Evolutionary conservation across 2,888 invertebrate genomes (phyloP).

Genomic region (Timema cristinae): DNA sequence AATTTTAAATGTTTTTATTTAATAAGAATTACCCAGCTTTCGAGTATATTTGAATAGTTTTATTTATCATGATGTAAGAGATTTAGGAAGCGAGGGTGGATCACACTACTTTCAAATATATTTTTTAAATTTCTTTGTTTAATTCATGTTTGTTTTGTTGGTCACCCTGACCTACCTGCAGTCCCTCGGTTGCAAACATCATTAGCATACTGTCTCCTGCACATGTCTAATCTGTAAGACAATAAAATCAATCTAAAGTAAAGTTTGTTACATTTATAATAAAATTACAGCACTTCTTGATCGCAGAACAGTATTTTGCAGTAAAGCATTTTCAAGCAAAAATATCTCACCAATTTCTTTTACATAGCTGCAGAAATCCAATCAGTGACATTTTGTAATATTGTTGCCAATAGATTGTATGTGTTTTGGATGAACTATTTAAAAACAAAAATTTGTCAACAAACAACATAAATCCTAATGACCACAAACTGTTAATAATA

Average conservation of each 20-base stretch:
- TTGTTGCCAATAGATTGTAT: too few relatives aligned
- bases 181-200: constrained; percentile 97
- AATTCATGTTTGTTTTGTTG: background rate
- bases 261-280: background rate
- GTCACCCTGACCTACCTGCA: constrained; percentile 72
- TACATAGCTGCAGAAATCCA: background rate
- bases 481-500: too few relatives aligned
- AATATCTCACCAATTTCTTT: constrained; percentile 9
- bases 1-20: too few relatives aligned
- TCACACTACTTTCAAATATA: background rate
- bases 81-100: background rate
- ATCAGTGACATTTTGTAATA: background rate
- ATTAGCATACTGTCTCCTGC: constrained; percentile 91
- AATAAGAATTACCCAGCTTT: too few relatives aligned
- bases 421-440: too few relatives aligned
- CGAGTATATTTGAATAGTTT: too few relatives aligned
- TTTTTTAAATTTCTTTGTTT: background rate
- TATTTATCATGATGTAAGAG: too few relatives aligned
- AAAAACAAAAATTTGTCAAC: too few relatives aligned
- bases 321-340: too few relatives aligned
- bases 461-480: too few relatives aligned
- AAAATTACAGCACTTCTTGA: background rate
- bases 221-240: constrained; percentile 95
- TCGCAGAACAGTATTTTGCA: too few relatives aligned
- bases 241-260: constrained; percentile 25